Evolutionary conservation across 2,888 invertebrate genomes (phyloP), one percentile per base, ranked within the genome.

Genomic region (Seira ritae): DNA sequence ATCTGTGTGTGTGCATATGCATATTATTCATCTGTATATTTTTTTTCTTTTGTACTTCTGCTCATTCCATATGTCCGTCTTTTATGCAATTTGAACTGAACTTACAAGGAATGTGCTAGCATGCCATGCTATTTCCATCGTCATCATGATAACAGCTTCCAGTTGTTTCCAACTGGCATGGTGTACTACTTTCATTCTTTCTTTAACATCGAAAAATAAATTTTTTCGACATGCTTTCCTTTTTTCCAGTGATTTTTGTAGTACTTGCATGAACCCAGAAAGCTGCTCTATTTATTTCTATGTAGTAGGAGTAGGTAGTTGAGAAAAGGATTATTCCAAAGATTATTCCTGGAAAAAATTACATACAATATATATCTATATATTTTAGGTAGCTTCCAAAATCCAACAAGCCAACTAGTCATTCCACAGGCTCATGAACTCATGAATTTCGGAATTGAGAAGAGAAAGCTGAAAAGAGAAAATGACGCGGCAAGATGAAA

Each of bases 261-360:
- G 42, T 12, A 42, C 6, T 42, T 42, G 42, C 42, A 42, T 42
- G 42, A 12, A 42, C 12, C 6, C 6, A 42, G 12, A 42, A 42
- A 42, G n/a, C 22, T 46, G 67, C 69, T 37, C 24, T 60, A 60
- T 60, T 68, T 60, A n/a, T n/a, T n/a, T n/a, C 15, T 50, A 50
- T 62, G 74, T 37, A 42, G 62, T 1, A 69, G 31, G 70, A 46
- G n/a, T n/a, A n/a, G 70, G n/a, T 66, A 66, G n/a, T 22, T 50
- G 60, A 66, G 22, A 79, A 79, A 72, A 79, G 31, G 67, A 79
- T 71, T 42, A 22, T 75, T 24, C 23, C 17, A 17, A 19, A 37
- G 17, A 73, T 62, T 65, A 37, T 72, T 73, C 24, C 65, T 65
- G 8, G 12, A 20, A 65, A 75, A 75, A 46, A 75, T 75, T n/a